Percentiles rank a stretch among this genome's conserved stretches.
Evolutionary conservation across 1,140 invertebrate species (phyloP).

Genomic region (Drosophila kohkoa): DNA sequence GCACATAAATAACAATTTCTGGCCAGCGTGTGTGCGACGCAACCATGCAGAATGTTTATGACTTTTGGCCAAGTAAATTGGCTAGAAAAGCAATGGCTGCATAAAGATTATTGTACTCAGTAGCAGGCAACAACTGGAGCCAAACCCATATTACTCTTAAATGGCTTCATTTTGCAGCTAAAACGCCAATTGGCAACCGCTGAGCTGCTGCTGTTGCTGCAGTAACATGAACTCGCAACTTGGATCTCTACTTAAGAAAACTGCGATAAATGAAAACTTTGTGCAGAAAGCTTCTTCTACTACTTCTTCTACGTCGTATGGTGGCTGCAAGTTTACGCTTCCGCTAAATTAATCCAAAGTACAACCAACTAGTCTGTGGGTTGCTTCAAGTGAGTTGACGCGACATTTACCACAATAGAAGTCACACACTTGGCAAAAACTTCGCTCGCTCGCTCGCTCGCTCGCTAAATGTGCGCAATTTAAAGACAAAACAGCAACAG

Average conservation of each 20-base stretch:
- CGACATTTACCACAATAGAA: conserved; percentile 46
- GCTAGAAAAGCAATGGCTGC: conserved; percentile 44
- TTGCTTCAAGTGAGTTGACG: conserved; percentile 42
- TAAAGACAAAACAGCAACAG: conserved; percentile 54
- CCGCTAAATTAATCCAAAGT: conserved; percentile 79
- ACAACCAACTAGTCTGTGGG: conserved; percentile 6
- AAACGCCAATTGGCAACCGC: conserved; percentile 73
- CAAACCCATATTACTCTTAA: conserved; percentile 47
- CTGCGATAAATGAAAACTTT: conserved; percentile 63
- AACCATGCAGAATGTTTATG: conserved; percentile 72
- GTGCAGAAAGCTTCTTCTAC: conserved; percentile 2
- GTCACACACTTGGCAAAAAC: conserved; percentile 53
- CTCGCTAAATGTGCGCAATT: conserved; percentile 55
- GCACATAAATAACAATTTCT: conserved; percentile 78
- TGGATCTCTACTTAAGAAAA: conserved; percentile 30
- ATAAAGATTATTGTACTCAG: conserved; percentile 33
- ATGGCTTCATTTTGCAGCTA: conserved; percentile 73
- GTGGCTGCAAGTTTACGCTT: conserved; percentile 62
- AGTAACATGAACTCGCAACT: conserved; percentile 15
- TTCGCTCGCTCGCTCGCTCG: conserved; percentile 8
- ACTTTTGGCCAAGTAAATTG: conserved; percentile 69
- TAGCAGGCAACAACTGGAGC: conserved; percentile 8
- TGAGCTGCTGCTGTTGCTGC: conserved; percentile 46
- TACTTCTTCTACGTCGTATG: too few relatives aligned
- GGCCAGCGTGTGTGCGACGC: conserved; percentile 32